Evolutionary conservation across 2,113 vertebrate genomes (phyloP), one percentile per base, ranked within the genome.

Genomic region (Pundamilia nyererei): DNA sequence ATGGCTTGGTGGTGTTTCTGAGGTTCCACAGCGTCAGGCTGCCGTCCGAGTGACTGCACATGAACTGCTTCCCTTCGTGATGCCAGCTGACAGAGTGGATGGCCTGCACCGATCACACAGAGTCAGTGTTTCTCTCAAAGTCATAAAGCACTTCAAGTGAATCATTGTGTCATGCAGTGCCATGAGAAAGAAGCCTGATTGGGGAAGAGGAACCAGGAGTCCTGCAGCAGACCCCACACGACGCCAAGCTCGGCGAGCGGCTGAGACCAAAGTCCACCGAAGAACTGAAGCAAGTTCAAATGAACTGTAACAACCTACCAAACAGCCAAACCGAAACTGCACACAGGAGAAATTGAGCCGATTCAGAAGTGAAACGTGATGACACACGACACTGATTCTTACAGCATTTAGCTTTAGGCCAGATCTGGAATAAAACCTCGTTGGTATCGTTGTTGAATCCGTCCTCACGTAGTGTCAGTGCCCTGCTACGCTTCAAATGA

Each of bases 41-140:
- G 90, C 99, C 99, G 84, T 99, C 99, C 33, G 99, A 99, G 95
- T 99, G 98, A 93, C 98, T 99, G 95, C 99, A 99, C 98, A 99
- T 99, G 94, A 99, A 99, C 92, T 99, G 98, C 80, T 97, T 98
- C 60, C 99, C 99, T 90, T 99, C 99, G 68, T 99, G 98, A 93
- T 99, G 99, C 99, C 98, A 99, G 93, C 97, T 97, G 89, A 98
- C 97, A 65, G 98, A 99, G 94, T 99, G 98, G 95, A 99, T 99
- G 82, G 98, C 98, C 99, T 99, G 91, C 6, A 86, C 35, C 83
- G 54, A 33, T 7, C 56, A 89, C 2, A 83, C 62, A 17, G 55
- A 84, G 19, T 6, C 7, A 14, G 51, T 24, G 42, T 65, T 55
- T 60, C 11, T 80, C 15, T 65, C 24, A 47, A 19, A 5, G 42